Evolutionary conservation across 2,113 vertebrate species (phyloP), one percentile per base, ranked within the genome.

Genomic region (Paralichthys olivaceus): DNA sequence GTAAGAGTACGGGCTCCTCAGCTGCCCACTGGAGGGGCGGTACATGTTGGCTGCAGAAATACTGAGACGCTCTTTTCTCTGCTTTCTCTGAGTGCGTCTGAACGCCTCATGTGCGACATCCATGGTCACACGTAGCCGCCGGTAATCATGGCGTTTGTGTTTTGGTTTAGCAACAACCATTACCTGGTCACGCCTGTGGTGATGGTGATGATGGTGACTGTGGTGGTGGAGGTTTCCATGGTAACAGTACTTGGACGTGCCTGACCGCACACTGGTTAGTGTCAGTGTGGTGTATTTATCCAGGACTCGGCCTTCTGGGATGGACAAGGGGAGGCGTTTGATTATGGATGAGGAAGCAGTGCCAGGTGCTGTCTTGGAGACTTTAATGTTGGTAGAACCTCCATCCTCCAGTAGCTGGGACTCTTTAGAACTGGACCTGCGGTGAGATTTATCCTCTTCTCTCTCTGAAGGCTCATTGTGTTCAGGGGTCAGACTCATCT

Each of bases 101-200:
- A 96, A 87, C 0, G 95, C 96, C 75, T 97, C 95, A 0, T 95
- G 96, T 0, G 95, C 95, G 0, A 94, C 79, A 90, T 96, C 96
- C 0, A 92, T 92, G 0, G 96, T 93, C 0, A 95, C 93, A 60
- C 95, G 92, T 90, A 95, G 94, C 3, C 94, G 92, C 7, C 94
- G 93, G 82, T 96, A 95, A 72, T 96, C 95, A 0, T 86, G 94
- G 1, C 96, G 93, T 85, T 97, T 98, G 91, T 97, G 93, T 66
- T 96, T 97, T 0, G 95, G 96, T 65, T 96, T 99, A 79, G 96
- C 94, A 59, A 97, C 90, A 14, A 97, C 95, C 0, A 91, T 90
- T 1, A 96, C 95, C 8, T 94, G 92, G 60, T 87, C 69, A 0
- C 72, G 79, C 17, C 80, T 47, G 0, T 70, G 66, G 28, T 73